Conservation (phyloP, 1,140 invertebrate species). For the Sycobia sp. region DNA sequence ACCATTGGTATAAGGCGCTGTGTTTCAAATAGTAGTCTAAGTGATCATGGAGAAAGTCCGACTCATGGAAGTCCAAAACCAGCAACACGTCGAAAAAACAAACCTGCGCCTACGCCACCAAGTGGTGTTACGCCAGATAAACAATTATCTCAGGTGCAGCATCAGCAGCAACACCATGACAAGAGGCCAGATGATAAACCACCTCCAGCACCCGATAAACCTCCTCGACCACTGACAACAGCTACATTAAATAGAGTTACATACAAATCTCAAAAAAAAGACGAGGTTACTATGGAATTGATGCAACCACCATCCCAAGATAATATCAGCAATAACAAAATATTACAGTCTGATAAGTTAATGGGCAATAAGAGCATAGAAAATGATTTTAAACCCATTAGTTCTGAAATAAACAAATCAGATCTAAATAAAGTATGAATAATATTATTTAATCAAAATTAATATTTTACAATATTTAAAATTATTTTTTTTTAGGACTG, state of each 20-base stretch:
- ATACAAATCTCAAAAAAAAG: constrained; percentile 51
- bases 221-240: constrained; percentile 60
- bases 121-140: constrained; percentile 54
- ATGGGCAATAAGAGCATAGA: constrained; percentile 26
- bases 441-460: background rate
- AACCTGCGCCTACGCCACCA: constrained; percentile 72
- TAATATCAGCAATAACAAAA: constrained; percentile 1
- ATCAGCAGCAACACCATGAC: constrained; percentile 27
- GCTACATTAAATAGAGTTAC: constrained; percentile 51
- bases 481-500: constrained; percentile 10
- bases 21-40: constrained; percentile 71
- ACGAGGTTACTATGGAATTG: constrained; percentile 47
- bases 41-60: constrained; percentile 68
- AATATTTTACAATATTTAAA: background rate
- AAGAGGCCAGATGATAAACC: constrained; percentile 53
- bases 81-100: constrained; percentile 71
- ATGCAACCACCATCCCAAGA: constrained; percentile 39
- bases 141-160: constrained; percentile 30
- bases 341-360: constrained; percentile 36
- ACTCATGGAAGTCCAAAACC: constrained; percentile 75
- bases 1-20: constrained; percentile 65
- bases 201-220: constrained; percentile 65
- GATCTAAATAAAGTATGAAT: constrained; percentile 9
- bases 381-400: constrained; percentile 33
- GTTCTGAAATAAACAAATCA: constrained; percentile 29